Evolutionary conservation across 2,113 vertebrate species (phyloP).

Genomic region (Corythornis vintsioides): DNA sequence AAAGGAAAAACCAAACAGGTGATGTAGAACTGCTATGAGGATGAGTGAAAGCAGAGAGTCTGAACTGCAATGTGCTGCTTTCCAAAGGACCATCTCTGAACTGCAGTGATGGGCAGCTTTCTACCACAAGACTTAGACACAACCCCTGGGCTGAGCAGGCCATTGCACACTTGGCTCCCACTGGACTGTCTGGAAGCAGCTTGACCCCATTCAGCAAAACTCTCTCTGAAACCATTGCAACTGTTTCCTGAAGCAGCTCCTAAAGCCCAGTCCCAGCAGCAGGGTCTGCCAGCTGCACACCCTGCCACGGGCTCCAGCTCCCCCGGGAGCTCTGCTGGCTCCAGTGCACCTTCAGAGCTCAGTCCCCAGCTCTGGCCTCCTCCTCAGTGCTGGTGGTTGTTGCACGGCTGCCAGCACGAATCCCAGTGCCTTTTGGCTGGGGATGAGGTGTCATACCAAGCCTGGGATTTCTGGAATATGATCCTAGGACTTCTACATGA

Average conservation of each 20-base stretch:
- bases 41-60: not conserved
- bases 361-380: conserved; percentile 36
- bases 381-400: not conserved
- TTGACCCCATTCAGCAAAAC: not conserved
- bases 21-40: not conserved
- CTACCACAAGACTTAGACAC: not conserved
- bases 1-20: not conserved
- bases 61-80: not conserved
- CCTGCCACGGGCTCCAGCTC: not conserved
- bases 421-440: not conserved
- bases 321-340: not conserved
- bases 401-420: conserved; percentile 25
- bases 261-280: not conserved
- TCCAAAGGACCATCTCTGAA: not conserved
- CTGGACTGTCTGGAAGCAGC: not conserved
- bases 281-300: not conserved
- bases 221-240: not conserved
- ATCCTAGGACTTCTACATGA: conserved; percentile 7
- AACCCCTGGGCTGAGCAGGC: not conserved
- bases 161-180: not conserved
- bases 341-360: not conserved
- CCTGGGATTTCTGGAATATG: conserved; percentile 28
- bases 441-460: conserved; percentile 27
- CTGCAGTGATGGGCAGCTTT: not conserved
- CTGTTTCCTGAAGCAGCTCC: not conserved